These are phyloP conservation scores for Astyanax mexicanus DNA, from an alignment of 2,797 vertebrate genomes.

Conservation along the genomic window DNA sequence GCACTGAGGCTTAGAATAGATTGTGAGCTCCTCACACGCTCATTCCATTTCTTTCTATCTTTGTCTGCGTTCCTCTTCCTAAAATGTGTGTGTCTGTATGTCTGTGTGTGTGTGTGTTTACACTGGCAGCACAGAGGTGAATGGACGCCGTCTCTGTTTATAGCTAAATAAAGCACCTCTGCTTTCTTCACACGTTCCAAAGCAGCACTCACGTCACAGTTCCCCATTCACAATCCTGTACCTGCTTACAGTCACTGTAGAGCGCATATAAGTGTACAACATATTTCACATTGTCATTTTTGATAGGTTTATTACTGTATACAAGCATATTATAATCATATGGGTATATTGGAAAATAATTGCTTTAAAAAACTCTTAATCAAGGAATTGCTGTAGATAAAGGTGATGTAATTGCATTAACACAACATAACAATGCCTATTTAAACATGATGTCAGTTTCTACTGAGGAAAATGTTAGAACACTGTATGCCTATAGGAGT, in stretches of 20 bases:
- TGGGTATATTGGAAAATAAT: no score
- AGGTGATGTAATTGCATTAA: no score
- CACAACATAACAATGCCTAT: no score
- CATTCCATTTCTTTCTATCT: conserved; percentile 17
- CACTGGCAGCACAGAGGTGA: conserved; percentile 5
- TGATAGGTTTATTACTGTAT: no score
- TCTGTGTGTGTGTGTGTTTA: conserved; percentile 14
- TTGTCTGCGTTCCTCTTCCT: neutral
- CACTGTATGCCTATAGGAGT: no score
- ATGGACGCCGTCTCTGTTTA: conserved; percentile 12
- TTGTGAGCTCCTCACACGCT: conserved; percentile 30
- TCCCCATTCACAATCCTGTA: neutral
- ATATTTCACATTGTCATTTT: no score
- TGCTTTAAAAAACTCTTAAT: no score
- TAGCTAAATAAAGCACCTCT: conserved; percentile 27
- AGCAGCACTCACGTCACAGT: neutral
- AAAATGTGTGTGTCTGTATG: neutral
- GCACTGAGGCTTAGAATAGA: conserved; percentile 49
- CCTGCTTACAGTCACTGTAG: neutral
- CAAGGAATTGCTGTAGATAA: no score
- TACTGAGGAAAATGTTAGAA: no score
- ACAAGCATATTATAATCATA: no score
- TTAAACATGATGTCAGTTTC: no score
- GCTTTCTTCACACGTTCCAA: neutral
- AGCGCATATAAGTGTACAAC: no score